These are phyloP conservation scores for Geophilus truncorum DNA, from an alignment of 2,888 invertebrate species.

Conservation along the genomic window DNA sequence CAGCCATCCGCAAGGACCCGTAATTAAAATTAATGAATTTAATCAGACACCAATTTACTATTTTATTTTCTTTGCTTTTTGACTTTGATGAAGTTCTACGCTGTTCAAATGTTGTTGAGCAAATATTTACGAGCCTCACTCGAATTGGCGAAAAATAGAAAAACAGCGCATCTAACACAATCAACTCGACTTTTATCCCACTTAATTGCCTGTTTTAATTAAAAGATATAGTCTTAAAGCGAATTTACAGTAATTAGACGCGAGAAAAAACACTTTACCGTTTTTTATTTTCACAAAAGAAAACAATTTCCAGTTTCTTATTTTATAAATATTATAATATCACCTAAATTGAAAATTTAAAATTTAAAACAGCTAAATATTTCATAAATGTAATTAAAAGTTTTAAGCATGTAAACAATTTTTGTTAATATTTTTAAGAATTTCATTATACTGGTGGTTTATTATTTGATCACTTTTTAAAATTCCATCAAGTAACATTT, in stretches of 20 bases:
- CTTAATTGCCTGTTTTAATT: neutral
- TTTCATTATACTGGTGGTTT: too few relatives aligned
- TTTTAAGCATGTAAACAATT: too few relatives aligned
- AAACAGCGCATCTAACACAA: neutral
- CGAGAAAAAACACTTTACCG: neutral
- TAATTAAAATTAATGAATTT: conserved; percentile 10
- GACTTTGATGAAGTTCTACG: neutral
- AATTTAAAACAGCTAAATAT: too few relatives aligned
- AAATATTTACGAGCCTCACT: neutral
- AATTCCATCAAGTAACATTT: too few relatives aligned
- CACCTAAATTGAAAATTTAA: too few relatives aligned
- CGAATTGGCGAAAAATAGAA: neutral
- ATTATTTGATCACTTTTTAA: too few relatives aligned
- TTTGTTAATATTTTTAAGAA: too few relatives aligned
- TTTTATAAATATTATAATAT: too few relatives aligned
- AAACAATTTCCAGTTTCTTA: too few relatives aligned
- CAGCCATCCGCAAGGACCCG: neutral
- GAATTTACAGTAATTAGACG: neutral
- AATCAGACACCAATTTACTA: neutral
- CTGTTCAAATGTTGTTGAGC: neutral
- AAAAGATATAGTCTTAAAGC: neutral
- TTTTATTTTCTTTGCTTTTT: neutral
- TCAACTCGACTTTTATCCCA: neutral
- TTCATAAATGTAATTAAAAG: too few relatives aligned
- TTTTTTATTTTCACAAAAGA: too few relatives aligned